phyloP scores from a whole-genome alignment of 2,888 invertebrate genomes.

The Itoplectis maculator region DNA sequence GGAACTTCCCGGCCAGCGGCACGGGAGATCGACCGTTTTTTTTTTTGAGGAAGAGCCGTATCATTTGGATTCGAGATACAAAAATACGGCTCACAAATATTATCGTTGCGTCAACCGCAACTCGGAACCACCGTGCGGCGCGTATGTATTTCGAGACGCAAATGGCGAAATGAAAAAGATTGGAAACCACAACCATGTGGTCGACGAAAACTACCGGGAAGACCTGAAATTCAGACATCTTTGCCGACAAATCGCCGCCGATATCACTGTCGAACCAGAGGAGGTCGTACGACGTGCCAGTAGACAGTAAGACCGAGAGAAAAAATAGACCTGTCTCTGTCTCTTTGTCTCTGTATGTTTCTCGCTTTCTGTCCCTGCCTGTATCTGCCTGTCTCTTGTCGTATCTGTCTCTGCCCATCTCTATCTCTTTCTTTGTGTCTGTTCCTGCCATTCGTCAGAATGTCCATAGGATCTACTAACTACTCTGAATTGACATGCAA shows the following conservation, averaged over 20 bases:
- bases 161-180: background rate
- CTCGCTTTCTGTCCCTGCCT: too few relatives aligned
- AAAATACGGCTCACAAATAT: conserved; percentile 1
- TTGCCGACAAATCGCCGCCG: background rate
- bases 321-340: too few relatives aligned
- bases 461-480: too few relatives aligned
- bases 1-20: too few relatives aligned
- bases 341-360: too few relatives aligned
- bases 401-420: too few relatives aligned
- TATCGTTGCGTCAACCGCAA: background rate
- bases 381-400: too few relatives aligned
- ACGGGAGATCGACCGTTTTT: too few relatives aligned
- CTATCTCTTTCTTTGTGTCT: too few relatives aligned
- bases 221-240: background rate
- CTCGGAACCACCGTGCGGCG: background rate
- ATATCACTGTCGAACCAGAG: background rate
- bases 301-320: background rate
- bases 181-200: background rate
- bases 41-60: conserved; percentile 2
- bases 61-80: background rate
- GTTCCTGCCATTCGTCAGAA: too few relatives aligned
- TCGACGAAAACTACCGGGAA: background rate
- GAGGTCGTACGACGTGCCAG: conserved; percentile 1
- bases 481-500: too few relatives aligned
- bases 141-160: background rate